Base-by-base conservation (phyloP, 2,113 vertebrate species). In the Proteles cristata region DNA sequence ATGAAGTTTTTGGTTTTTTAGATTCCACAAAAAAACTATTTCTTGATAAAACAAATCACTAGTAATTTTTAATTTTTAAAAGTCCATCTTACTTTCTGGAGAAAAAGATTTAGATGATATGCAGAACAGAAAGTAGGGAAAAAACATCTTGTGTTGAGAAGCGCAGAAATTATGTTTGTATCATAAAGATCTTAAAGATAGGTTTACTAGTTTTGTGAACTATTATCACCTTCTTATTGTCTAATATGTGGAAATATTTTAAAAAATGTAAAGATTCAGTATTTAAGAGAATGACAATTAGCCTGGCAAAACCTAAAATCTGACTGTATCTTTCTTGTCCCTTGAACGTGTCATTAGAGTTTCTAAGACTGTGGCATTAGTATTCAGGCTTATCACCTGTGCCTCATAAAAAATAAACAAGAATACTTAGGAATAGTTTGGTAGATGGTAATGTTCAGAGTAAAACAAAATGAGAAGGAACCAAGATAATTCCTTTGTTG, bases 11-110 rank as follows among this genome's bases (percentile, higher is more conserved):
- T 79, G 15, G 17, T 79, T 50, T 53, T 53, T 79, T n/a, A 79
- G 48, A n/a, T 53, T 79, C n/a, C 76, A 53, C 76, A 21, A 81
- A 84, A 95, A 87, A 87, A 5, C 4, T 65, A 65, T 65, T 96
- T 83, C 31, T 66, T 83, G 39, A 48, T 55, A 25, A 94, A 81
- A 50, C 21, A 71, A 58, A 81, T 65, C 28, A 43, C 25, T 66
- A 83, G 68, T 80, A 61, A 43, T 53, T 90, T 95, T 93, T 71
- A 28, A 82, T 89, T 79, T 93, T 26, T 55, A 53, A 53, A 90
- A 91, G 77, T 77, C 11, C 3, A 28, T 25, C 48, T 77, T 17
- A 39, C 50, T 83, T 79, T 21, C 26, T 82, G 74, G n/a, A 35
- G n/a, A 81, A 48, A 83, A 84, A 81, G 14, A 73, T 35, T 66